Evolutionary conservation across 2,113 vertebrate genomes (phyloP), one percentile per base, ranked within the genome.

Genomic region (Pandion haliaetus): DNA sequence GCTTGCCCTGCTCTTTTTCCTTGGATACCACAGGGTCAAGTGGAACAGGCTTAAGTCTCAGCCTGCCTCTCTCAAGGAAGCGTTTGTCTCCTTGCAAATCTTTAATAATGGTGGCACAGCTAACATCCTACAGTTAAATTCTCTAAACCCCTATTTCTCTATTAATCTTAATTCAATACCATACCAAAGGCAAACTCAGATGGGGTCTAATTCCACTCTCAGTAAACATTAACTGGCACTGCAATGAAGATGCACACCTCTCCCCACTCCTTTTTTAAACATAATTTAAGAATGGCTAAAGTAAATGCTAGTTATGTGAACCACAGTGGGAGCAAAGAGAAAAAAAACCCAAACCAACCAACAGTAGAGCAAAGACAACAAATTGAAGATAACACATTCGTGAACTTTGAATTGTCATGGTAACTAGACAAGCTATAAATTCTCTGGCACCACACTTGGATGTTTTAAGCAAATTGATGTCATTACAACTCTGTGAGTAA

Each of bases 401-500:
- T 25, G 42, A 94, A 55, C 59, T 86, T 38, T 28, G 62, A 77
- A 65, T 90, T 0, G 38, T 70, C 82, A 81, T 78, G 58, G 82
- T 81, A 94, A 96, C 88, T 70, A 88, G 67, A 83, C 90, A 88
- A 90, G 87, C 88, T 73, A 17, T 89, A 88, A 73, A 90, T 86
- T 70, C 82, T 81, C 82, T 91, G 78, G 87, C 87, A 72, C 44
- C 78, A 62, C 57, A n/a, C 40, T 49, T 80, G 54, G 74, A 28
- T 65, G 65, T 69, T 88, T 91, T 86, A 96, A 93, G 74, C 78
- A 90, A 93, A 90, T 15, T 58, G 74, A 74, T 96, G 90, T 85
- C 93, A 90, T 95, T 85, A 93, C 59, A 90, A 31, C 26, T 32
- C 73, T 34, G 23, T 94, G 92, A 90, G 88, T 88, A 77, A 97